phyloP scores from a whole-genome alignment of 2,888 invertebrate species.

The Dryadula phaetusa region DNA sequence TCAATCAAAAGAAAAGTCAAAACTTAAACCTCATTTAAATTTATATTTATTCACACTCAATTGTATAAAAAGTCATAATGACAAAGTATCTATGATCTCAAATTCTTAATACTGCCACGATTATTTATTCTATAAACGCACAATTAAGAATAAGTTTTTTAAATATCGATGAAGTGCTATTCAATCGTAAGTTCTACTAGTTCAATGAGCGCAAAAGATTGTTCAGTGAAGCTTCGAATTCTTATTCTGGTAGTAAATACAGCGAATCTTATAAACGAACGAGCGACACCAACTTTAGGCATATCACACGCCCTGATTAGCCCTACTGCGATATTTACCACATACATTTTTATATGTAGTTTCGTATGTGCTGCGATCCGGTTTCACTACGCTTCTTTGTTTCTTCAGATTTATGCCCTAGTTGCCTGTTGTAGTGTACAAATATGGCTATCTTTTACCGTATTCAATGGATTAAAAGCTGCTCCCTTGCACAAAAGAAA shows the following conservation, averaged over 20 bases:
- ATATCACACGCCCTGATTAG: conserved; percentile 62
- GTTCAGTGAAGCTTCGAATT: conserved; percentile 60
- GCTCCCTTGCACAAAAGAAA: conserved; percentile 40
- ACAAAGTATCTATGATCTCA: not conserved
- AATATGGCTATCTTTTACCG: conserved; percentile 54
- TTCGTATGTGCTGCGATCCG: conserved; percentile 53
- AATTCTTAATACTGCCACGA: not conserved
- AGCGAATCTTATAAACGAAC: conserved; percentile 67
- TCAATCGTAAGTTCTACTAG: conserved; percentile 45
- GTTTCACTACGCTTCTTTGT: conserved; percentile 54
- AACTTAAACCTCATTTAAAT: not conserved
- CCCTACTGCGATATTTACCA: conserved; percentile 63
- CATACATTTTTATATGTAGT: conserved; percentile 59
- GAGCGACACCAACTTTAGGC: conserved; percentile 56
- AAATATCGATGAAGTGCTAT: conserved; percentile 53
- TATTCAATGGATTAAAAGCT: conserved; percentile 55
- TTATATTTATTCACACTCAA: not conserved
- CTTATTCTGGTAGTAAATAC: conserved; percentile 65
- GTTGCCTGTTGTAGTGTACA: conserved; percentile 58
- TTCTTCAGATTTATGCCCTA: conserved; percentile 63
- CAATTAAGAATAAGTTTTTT: not conserved
- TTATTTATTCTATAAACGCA: not conserved
- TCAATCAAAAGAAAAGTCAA: not conserved
- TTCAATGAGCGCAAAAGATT: conserved; percentile 59
- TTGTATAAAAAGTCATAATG: conserved; percentile 2